Conservation (phyloP, 2,797 vertebrate genomes). For the Hypotaenidia okinawae region DNA sequence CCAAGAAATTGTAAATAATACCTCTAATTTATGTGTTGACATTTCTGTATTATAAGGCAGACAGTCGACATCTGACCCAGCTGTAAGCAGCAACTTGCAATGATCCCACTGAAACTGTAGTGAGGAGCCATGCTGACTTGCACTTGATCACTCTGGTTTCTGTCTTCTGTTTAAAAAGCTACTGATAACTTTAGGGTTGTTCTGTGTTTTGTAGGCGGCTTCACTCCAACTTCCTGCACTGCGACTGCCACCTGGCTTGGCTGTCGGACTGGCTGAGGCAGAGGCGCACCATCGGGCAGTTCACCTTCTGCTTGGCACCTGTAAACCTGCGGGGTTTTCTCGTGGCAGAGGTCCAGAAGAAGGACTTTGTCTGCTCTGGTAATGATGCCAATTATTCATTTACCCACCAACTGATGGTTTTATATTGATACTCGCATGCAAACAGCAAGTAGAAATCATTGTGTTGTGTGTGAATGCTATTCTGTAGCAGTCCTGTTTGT, state of each 20-base stretch:
- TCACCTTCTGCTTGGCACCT: slow-evolving; percentile 96
- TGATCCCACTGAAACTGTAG: fast-evolving
- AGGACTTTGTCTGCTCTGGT: slow-evolving; percentile 95
- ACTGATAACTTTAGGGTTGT: neutral
- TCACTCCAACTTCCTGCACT: slow-evolving; percentile 96
- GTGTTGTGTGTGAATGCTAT: neutral
- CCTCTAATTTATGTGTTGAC: neutral
- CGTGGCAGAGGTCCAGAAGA: slow-evolving; percentile 95
- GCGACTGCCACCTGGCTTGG: slow-evolving; percentile 98
- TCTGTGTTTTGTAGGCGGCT: slow-evolving; percentile 83
- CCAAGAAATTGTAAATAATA: neutral
- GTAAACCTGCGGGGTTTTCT: slow-evolving; percentile 94
- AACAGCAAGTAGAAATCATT: neutral
- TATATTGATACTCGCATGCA: neutral
- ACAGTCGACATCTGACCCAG: neutral
- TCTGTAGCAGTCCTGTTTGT: neutral
- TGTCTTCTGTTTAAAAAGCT: neutral
- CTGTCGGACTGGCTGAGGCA: slow-evolving; percentile 97
- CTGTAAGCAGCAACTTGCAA: neutral
- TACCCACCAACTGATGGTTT: neutral
- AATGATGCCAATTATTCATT: slow-evolving; percentile 30
- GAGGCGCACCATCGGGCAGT: slow-evolving; percentile 90
- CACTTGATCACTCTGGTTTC: neutral
- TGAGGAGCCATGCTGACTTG: neutral
- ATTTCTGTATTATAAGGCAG: neutral